phyloP scores from a whole-genome alignment of 2,797 vertebrate species.

The Pseudocheirus occidentalis region DNA sequence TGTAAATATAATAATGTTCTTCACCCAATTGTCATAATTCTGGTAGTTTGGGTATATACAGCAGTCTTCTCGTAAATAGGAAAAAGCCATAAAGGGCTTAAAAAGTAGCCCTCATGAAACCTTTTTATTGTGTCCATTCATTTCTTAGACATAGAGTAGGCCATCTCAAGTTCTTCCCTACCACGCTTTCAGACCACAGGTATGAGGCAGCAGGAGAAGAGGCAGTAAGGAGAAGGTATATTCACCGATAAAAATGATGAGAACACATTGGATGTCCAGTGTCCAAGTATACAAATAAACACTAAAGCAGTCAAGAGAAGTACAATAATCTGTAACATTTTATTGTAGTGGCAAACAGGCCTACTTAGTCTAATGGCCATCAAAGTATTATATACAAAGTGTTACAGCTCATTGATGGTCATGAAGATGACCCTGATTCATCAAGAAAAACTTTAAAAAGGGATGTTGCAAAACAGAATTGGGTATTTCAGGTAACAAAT shows the following conservation, averaged over 20 bases:
- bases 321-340: neutral
- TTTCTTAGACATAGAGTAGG: neutral
- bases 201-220: neutral
- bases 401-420: neutral
- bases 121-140: neutral
- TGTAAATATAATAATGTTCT: constrained; percentile 27
- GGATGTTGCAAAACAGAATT: neutral
- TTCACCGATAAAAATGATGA: neutral
- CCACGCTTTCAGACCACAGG: neutral
- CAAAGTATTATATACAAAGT: neutral
- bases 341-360: neutral
- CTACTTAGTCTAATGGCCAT: neutral
- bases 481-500: constrained; percentile 27
- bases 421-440: constrained; percentile 4
- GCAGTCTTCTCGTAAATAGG: neutral
- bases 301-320: neutral
- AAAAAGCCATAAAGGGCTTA: neutral
- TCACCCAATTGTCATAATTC: neutral
- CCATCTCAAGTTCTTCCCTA: neutral
- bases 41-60: neutral
- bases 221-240: neutral
- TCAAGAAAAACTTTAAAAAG: constrained; percentile 42
- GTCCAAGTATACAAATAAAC: neutral
- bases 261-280: neutral
- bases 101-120: neutral